Evolutionary conservation across 1,140 invertebrate species (phyloP), one percentile per base, ranked within the genome.

Genomic region (Drepana arcuata): DNA sequence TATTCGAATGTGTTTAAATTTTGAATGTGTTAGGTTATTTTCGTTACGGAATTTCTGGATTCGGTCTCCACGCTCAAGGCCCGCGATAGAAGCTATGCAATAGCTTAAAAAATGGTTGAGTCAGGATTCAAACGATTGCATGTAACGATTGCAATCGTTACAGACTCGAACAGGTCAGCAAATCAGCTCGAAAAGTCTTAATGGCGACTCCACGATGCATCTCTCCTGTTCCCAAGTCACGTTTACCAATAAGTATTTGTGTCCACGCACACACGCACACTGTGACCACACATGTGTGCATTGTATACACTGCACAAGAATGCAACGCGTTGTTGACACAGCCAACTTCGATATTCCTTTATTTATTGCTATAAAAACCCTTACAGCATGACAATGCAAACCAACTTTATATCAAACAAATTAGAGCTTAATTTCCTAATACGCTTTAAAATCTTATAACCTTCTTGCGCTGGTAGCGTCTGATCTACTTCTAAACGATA

Each of bases 281-380:
- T 16, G 13, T 29, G 32, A 23, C 35, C 27, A 14, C 15, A 16
- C 62, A 51, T 59, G 58, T 35, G 64, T 64, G 53, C 55, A 56
- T 58, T 46, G 46, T 57, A 66, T 56, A 71, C 66, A 52, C 58
- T 72, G 68, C 71, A 75, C 73, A 81, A 81, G 77, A 81, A 81
- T 81, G 77, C 77, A 81, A 68, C 60, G 65, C 75, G 72, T 73
- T 81, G 77, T 81, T 81, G 77, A 81, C 77, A 81, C 77, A 74
- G 63, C 67, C 70, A 80, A 74, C 69, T 81, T 81, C 73, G 77
- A 78, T 81, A 78, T 78, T 78, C 71, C 73, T 81, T 81, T 81
- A 81, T 81, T 81, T 81, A 81, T 81, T 71, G 62, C 77, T 77
- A 78, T 74, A 75, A 78, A 80, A 77, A 72, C 69, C 67, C 59